Evolutionary conservation across 2,113 vertebrate species (phyloP), one percentile per base, ranked within the genome.

Genomic region (Semnornis frantzii): DNA sequence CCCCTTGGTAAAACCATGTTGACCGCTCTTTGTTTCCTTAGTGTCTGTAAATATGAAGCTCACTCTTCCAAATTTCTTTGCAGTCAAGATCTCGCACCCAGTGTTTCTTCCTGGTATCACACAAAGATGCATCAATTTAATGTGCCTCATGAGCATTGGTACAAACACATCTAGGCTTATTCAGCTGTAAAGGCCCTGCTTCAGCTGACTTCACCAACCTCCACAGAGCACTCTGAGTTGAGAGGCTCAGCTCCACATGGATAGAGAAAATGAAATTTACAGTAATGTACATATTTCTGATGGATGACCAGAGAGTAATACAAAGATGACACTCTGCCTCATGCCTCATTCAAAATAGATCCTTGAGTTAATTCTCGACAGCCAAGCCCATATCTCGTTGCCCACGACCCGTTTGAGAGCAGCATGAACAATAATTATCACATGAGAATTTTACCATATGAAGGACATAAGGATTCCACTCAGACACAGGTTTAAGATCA

Each of bases 351-450:
- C 42, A 37, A 31, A 44, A 73, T 60, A 79, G 15, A 31, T 25
- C 28, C 25, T 23, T 52, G 71, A 84, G 54, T 34, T 64, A 71
- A 21, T 9, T 85, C 57, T 65, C 74, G 74, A 44, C 57, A 87
- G 89, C 28, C 64, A 83, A 82, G 74, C 60, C 20, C 39, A 33
- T 28, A 21, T 71, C 55, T 39, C 0, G 0, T 20, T 69, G 55
- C 25, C 24, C 0, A 0, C 17, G 31, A 7, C 30, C 76, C 58
- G 15, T 7, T 0, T 0, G 15, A 52, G 12, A 74, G 23, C 31
- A 70, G 21, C 65, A 62, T 4, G 27, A 80, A 28, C n/a, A 54
- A 19, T 16, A 73, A 37, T 7, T 19, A 70, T 14, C 71, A 33
- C 6, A 3, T 28, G 17, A 89, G 28, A 31, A 48, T 69, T 74